phyloP scores from a whole-genome alignment of 1,140 invertebrate species.

The Microplitis mediator region DNA sequence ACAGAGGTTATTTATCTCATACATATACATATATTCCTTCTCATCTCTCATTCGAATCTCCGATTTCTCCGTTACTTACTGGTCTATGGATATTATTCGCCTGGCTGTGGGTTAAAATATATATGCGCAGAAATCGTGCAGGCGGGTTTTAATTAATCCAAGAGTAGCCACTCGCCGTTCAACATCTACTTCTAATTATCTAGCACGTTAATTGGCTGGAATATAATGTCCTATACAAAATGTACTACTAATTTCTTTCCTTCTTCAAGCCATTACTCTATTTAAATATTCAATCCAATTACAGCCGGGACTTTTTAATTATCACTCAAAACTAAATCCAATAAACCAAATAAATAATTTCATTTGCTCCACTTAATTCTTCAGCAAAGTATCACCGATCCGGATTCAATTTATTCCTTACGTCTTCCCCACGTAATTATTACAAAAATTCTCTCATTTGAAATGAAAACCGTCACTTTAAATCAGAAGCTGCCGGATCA shows the following conservation, averaged over 20 bases:
- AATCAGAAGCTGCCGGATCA: too few species aligned
- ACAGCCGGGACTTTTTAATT: background rate
- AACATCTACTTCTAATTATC: slow-evolving; percentile 35
- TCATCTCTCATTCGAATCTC: background rate
- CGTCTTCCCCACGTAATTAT: too few species aligned
- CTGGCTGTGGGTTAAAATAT: slow-evolving; percentile 25
- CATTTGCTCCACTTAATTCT: too few species aligned
- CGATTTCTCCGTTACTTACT: slow-evolving; percentile 1
- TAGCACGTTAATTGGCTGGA: slow-evolving; percentile 28
- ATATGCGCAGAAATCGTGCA: too few species aligned
- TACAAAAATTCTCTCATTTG: too few species aligned
- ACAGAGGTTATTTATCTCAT: slow-evolving; percentile 14
- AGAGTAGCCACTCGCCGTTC: slow-evolving; percentile 24
- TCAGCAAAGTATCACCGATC: too few species aligned
- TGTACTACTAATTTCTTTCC: too few species aligned
- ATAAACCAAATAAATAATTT: too few species aligned
- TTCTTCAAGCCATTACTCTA: background rate
- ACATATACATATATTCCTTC: slow-evolving; percentile 16
- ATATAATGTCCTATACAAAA: slow-evolving; percentile 1
- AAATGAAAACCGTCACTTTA: too few species aligned
- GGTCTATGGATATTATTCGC: slow-evolving; percentile 26
- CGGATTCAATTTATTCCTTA: too few species aligned
- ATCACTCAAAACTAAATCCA: too few species aligned
- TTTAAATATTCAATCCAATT: background rate
- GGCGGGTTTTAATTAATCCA: slow-evolving; percentile 36